These are phyloP conservation scores for Lobophora halterata DNA, from an alignment of 2,888 invertebrate genomes.

Conservation along the genomic window DNA sequence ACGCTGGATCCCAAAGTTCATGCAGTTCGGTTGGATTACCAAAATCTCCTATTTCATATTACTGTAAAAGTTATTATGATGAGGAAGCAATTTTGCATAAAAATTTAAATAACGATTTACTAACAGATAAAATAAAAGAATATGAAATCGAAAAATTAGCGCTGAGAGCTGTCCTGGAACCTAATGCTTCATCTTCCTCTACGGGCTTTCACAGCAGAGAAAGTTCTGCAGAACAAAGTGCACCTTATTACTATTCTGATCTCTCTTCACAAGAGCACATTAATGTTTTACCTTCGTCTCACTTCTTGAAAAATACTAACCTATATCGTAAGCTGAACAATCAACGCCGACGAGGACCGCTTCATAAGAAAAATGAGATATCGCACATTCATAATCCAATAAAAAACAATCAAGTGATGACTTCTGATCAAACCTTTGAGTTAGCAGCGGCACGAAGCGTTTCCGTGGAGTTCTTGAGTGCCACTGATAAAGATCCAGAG, in stretches of 20 bases:
- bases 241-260: constrained; percentile 94
- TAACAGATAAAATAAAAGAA: constrained; percentile 71
- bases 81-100: constrained; percentile 62
- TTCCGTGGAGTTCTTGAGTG: constrained; percentile 84
- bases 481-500: constrained; percentile 83
- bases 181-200: constrained; percentile 58
- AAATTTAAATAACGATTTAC: constrained; percentile 65
- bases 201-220: constrained; percentile 82
- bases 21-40: constrained; percentile 58
- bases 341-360: constrained; percentile 83
- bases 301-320: constrained; percentile 74
- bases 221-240: constrained; percentile 84
- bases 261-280: constrained; percentile 79
- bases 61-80: constrained; percentile 66
- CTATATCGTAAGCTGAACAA: constrained; percentile 84
- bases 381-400: constrained; percentile 88
- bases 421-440: constrained; percentile 67
- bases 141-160: constrained; percentile 67
- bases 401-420: constrained; percentile 61
- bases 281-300: constrained; percentile 66
- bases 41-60: constrained; percentile 72
- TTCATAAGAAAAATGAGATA: constrained; percentile 83
- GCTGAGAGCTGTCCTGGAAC: constrained; percentile 52
- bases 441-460: constrained; percentile 82
- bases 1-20: constrained; percentile 62